Percentiles rank a stretch among this genome's conserved stretches.
Conservation (phyloP, 2,113 vertebrate species). For the Thermophis baileyi region DNA sequence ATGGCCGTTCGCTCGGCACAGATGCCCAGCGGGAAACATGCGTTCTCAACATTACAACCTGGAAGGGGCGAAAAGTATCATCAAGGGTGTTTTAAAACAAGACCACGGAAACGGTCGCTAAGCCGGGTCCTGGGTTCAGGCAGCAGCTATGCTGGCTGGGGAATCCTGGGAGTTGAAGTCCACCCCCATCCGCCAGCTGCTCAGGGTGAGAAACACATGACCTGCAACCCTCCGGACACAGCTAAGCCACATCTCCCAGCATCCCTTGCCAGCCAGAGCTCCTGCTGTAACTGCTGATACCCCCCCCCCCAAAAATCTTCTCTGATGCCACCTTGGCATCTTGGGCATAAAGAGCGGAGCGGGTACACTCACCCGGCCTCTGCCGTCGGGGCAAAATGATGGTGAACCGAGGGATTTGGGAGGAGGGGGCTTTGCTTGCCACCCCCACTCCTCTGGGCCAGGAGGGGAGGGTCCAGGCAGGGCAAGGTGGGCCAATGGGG, state of each 20-base stretch:
- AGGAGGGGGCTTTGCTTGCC: not conserved
- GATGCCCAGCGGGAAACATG: conserved; percentile 76
- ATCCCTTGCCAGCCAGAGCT: not conserved
- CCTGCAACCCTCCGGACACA: fast-evolving
- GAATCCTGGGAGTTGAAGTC: no score
- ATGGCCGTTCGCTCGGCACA: conserved; percentile 86
- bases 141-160: no score
- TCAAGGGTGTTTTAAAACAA: not conserved
- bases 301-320: not conserved
- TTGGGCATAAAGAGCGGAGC: not conserved
- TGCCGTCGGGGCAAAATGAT: not conserved
- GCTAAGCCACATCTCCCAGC: not conserved
- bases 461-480: not conserved
- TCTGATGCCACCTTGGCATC: not conserved
- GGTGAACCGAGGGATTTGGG: not conserved
- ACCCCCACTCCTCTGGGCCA: not conserved
- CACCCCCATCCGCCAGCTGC: no score
- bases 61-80: conserved; percentile 1
- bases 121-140: not conserved
- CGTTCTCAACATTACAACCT: conserved; percentile 96
- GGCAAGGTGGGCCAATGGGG: not conserved
- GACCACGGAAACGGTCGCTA: no score
- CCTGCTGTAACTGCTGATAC: not conserved
- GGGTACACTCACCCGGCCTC: not conserved
- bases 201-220: no score